Percentiles rank a stretch among this genome's conserved stretches.
phyloP scores from a whole-genome alignment of 2,797 vertebrate genomes.

The Otolemur crassicaudatus region DNA sequence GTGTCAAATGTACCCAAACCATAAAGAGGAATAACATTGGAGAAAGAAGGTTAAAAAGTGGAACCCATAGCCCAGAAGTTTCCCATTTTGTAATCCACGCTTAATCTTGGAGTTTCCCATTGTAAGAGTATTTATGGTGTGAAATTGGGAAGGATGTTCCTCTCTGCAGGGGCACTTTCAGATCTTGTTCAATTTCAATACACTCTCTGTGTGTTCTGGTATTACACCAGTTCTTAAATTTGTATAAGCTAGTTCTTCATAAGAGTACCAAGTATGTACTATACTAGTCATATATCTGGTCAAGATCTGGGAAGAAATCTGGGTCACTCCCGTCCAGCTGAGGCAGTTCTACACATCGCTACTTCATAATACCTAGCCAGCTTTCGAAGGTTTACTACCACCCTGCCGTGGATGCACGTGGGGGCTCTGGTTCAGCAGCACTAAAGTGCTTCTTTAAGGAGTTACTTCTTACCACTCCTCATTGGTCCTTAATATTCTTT shows the following conservation, averaged over 20 bases:
- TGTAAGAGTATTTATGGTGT: not conserved
- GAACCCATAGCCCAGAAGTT: not conserved
- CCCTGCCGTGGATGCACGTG: not conserved
- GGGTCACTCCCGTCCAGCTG: not conserved
- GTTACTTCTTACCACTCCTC: not conserved
- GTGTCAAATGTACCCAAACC: not conserved
- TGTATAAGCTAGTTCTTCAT: not conserved
- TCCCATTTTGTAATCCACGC: not conserved
- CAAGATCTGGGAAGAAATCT: not conserved
- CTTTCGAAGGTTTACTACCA: not conserved
- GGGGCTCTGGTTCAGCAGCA: not conserved
- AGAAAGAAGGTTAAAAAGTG: not conserved
- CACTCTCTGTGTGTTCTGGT: not conserved
- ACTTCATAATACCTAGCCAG: not conserved
- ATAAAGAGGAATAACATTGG: not conserved
- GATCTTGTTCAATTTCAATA: not conserved
- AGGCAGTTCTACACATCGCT: not conserved
- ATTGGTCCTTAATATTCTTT: not conserved
- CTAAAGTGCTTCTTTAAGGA: not conserved
- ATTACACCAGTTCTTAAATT: not conserved
- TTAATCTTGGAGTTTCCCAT: not conserved
- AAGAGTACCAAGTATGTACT: not conserved
- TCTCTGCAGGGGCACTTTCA: not conserved
- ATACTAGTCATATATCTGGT: not conserved
- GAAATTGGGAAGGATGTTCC: not conserved